phyloP scores from a whole-genome alignment of 37 sponge, comb jelly and placozoan species.

The Eunapius fragilis region DNA sequence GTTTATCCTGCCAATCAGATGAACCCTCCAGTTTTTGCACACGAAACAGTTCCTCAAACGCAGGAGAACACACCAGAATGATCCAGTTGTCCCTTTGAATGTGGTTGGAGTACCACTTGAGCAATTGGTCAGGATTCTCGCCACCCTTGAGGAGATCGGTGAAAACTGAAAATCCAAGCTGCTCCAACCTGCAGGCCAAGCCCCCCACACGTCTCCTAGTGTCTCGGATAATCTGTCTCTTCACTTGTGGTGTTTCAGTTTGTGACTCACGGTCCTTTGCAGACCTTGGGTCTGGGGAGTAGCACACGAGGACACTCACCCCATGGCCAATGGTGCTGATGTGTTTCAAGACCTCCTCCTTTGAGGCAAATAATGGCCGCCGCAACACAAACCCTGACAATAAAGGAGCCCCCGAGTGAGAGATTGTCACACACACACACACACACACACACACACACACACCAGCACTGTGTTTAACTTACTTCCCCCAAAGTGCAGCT shows the following conservation, averaged over 20 bases:
- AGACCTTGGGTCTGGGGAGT: constrained; percentile 46
- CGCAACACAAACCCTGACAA: neutral
- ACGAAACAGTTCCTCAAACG: constrained; percentile 40
- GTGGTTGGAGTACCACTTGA: constrained; percentile 45
- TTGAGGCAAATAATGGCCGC: constrained; percentile 13
- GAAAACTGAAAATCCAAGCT: constrained; percentile 15
- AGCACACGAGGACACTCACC: constrained; percentile 50
- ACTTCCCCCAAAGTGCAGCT: neutral
- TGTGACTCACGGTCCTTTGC: neutral
- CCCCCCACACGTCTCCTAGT: neutral
- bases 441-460: neutral
- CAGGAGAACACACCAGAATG: constrained; percentile 53
- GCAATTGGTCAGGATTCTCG: constrained; percentile 21
- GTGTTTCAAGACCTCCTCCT: constrained; percentile 2
- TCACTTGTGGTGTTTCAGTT: neutral
- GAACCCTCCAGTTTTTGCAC: neutral
- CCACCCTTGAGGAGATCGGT: constrained; percentile 36
- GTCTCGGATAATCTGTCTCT: neutral
- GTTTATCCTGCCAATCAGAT: neutral
- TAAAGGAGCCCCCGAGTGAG: neutral
- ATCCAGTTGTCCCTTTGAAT: constrained; percentile 37
- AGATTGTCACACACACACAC: too few species aligned
- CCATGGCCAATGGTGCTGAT: constrained; percentile 34
- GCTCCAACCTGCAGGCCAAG: neutral
- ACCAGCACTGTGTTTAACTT: neutral